Conservation (phyloP, 2,888 invertebrate species). For the Kryphioiulus occultus region DNA sequence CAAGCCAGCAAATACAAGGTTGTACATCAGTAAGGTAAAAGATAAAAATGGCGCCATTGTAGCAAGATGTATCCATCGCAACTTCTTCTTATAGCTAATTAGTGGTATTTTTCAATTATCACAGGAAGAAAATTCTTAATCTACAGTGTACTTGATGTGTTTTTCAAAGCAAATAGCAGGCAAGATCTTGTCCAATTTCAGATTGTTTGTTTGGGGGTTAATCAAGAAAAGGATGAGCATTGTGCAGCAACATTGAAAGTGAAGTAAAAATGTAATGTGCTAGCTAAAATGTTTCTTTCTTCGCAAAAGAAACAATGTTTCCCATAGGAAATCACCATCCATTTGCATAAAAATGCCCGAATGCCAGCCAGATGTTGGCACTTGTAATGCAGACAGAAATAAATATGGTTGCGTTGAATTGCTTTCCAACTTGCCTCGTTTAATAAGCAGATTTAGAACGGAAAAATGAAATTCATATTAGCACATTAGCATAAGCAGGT, state of each 20-base stretch:
- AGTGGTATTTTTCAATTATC: slow-evolving; percentile 1
- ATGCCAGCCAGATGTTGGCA: background rate
- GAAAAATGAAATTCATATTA: background rate
- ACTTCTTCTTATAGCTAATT: background rate
- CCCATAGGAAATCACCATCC: background rate
- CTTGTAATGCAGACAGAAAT: background rate
- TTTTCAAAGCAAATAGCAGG: background rate
- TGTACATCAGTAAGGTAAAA: too few species aligned
- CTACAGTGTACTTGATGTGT: background rate
- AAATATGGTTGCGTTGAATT: background rate
- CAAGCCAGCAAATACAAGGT: background rate
- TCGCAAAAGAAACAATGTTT: slow-evolving; percentile 8
- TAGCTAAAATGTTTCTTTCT: background rate
- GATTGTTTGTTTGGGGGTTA: background rate
- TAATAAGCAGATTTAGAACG: background rate
- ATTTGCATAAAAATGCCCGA: background rate
- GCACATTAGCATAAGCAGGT: background rate
- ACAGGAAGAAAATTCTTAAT: background rate
- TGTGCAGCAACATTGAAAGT: background rate
- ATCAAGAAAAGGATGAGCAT: background rate
- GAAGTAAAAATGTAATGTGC: background rate
- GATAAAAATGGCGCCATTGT: background rate
- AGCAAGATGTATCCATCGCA: background rate
- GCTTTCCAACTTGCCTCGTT: background rate
- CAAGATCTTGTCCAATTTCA: background rate